phyloP scores from a whole-genome alignment of 2,797 vertebrate genomes.

The Ciconia nigra region DNA sequence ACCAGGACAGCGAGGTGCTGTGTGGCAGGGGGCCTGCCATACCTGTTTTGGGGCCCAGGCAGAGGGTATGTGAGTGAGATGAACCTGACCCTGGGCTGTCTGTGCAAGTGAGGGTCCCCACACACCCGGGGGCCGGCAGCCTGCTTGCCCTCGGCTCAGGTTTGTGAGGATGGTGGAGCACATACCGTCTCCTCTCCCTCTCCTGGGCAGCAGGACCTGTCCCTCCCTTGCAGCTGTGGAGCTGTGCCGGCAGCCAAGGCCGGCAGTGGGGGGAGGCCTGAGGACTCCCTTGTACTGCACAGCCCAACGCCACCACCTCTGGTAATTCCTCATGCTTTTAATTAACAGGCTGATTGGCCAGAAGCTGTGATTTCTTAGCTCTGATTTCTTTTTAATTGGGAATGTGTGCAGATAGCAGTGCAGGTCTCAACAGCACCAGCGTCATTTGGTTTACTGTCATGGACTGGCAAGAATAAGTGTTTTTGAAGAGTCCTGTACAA shows the following conservation, averaged over 20 bases:
- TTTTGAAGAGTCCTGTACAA: neutral
- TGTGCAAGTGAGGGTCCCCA: neutral
- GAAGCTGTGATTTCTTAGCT: neutral
- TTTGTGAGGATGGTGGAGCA: neutral
- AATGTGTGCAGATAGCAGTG: neutral
- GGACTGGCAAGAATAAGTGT: neutral
- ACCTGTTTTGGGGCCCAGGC: neutral
- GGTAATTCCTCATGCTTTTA: neutral
- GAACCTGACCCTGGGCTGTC: neutral
- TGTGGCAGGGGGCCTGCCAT: neutral
- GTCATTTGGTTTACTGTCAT: neutral
- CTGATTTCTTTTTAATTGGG: neutral
- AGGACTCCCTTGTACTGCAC: neutral
- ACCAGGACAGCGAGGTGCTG: neutral
- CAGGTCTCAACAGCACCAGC: neutral
- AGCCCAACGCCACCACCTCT: accelerated
- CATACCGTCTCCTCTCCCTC: neutral
- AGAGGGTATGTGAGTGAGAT: neutral
- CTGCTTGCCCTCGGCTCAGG: neutral
- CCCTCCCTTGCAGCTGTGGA: neutral
- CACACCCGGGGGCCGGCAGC: accelerated
- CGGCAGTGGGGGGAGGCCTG: neutral
- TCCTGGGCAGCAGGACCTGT: neutral
- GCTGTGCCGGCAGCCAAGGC: neutral
- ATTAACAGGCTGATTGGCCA: neutral